These are phyloP conservation scores for Porites australiensis DNA, from an alignment of 64 coral and sea anemone genomes.

Conservation along the genomic window DNA sequence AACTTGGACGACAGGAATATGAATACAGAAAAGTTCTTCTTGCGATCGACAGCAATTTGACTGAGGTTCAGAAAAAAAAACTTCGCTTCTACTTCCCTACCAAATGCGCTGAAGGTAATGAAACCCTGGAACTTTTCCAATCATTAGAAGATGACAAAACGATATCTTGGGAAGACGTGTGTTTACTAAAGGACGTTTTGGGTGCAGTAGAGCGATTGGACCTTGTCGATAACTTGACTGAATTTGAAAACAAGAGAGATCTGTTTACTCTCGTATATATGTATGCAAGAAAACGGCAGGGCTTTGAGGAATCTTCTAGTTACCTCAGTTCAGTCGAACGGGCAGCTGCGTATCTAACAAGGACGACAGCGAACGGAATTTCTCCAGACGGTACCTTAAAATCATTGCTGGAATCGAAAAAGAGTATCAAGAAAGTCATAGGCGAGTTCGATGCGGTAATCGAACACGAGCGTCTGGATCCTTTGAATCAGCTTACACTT, in stretches of 20 bases:
- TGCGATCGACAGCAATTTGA: too few relatives aligned
- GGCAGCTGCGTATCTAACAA: not conserved
- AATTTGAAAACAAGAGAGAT: not conserved
- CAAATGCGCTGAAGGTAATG: too few relatives aligned
- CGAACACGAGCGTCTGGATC: not conserved
- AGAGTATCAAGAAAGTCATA: not conserved
- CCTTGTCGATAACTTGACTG: not conserved
- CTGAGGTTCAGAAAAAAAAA: too few relatives aligned
- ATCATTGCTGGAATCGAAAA: not conserved
- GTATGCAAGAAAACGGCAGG: not conserved
- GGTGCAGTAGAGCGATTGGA: not conserved
- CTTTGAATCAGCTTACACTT: not conserved
- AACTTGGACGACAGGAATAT: too few relatives aligned
- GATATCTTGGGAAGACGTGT: slow-evolving; percentile 3
- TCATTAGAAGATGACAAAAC: not conserved
- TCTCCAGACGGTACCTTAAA: not conserved
- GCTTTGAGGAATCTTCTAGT: not conserved
- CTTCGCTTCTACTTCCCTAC: too few relatives aligned
- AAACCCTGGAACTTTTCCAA: not conserved
- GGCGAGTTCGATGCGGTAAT: not conserved
- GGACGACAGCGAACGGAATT: not conserved
- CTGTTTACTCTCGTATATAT: not conserved
- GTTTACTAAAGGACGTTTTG: not conserved
- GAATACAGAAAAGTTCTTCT: too few relatives aligned
- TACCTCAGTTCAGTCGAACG: not conserved